Base-by-base conservation (phyloP, 1,140 invertebrate species). In the Globodera rostochiensis region DNA sequence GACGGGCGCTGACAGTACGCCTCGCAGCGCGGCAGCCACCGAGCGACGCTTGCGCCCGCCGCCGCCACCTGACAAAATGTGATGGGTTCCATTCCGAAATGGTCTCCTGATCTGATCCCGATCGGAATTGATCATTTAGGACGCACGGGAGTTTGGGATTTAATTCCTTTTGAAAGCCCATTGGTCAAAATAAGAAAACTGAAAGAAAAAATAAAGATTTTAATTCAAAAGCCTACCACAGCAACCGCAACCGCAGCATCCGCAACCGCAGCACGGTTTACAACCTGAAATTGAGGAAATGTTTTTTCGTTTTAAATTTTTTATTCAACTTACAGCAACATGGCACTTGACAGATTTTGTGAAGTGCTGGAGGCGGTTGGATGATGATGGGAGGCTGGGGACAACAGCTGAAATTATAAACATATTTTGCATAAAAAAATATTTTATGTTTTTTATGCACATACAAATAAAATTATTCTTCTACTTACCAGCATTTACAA, bases 341-440 rank as follows among this genome's bases (percentile, higher is more conserved):
- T 36, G 83, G 83, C 21, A 84, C 83, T 64, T 84, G 83, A 76
- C 83, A 84, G 25, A 84, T 83, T 60, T 84, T 84, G 74, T 84
- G 83, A n/a, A 84, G 49, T 3, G 83, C 83, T 21, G 83, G 83
- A 6, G 83, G 83, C 1, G 83, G 83, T 73, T 84, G 83, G 19
- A 84, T 84, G 13, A 84, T 84, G 21, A 84, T 84, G n/a, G 83
- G 83, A 8, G 83, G 83, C 77, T 84, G 83, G 50, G 83, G 83
- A 64, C 83, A 84, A 64, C 83, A 84, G 73, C 79, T 77, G 69
- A 25, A 77, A 69, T 19, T 11, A 50, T 36, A 2, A 64, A 64
- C 2, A 74, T 50, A 45, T 50, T 53, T 53, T 36, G 19, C 13
- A 2, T 13, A 36, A 75, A 4, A 49, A 64, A 15, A 60, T 15